phyloP scores from a whole-genome alignment of 2,888 invertebrate genomes.

The Protodeltote pygarga region DNA sequence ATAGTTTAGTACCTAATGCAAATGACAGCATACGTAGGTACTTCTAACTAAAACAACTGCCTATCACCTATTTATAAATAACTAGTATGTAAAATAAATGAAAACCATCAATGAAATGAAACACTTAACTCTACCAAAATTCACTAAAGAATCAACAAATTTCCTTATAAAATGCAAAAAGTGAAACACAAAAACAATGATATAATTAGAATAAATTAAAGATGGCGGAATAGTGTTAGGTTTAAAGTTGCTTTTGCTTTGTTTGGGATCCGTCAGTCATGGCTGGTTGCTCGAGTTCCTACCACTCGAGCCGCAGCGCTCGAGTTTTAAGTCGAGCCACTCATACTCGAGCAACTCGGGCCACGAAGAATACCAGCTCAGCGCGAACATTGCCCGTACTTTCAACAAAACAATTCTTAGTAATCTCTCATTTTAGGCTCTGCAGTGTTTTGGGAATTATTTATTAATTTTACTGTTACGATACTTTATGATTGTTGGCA shows the following conservation, averaged over 20 bases:
- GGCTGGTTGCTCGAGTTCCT: constrained; percentile 70
- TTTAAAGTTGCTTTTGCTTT: constrained; percentile 16
- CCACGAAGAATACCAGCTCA: constrained; percentile 20
- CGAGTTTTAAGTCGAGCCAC: constrained; percentile 15
- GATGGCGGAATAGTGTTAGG: constrained; percentile 18
- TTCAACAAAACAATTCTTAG: constrained; percentile 11
- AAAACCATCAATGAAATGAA: no score
- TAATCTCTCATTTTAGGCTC: no score
- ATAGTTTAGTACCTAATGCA: no score
- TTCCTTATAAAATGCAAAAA: constrained; percentile 1
- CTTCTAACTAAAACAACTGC: no score
- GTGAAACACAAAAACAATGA: constrained; percentile 11
- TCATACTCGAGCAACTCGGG: constrained; percentile 13
- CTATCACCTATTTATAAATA: no score
- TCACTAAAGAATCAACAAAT: neutral
- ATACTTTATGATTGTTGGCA: no score
- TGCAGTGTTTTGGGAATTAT: no score
- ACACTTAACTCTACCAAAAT: neutral
- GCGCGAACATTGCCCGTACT: constrained; percentile 8
- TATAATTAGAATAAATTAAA: constrained; percentile 25
- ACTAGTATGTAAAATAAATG: no score
- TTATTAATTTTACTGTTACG: no score
- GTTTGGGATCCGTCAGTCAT: constrained; percentile 52
- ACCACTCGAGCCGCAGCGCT: constrained; percentile 47
- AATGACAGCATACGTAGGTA: no score